Evolutionary conservation across 2,888 invertebrate genomes (phyloP).

Genomic region (Acrobasis suavella): DNA sequence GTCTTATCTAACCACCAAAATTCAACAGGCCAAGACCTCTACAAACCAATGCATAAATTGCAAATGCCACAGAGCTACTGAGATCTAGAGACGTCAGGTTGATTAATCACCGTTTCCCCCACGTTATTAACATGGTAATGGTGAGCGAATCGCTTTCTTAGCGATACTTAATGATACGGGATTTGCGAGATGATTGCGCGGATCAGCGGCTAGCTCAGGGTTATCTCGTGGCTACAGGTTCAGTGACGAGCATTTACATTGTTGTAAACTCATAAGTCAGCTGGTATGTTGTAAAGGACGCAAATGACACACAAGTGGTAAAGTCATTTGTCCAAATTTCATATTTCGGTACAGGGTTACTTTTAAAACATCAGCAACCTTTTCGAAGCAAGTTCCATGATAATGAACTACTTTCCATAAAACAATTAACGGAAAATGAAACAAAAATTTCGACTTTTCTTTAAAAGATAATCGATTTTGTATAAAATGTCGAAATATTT

Average conservation of each 20-base stretch:
- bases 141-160: conserved; percentile 79
- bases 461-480: too few relatives aligned
- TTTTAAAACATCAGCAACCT: too few relatives aligned
- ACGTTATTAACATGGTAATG: conserved; percentile 82
- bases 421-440: too few relatives aligned
- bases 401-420: too few relatives aligned
- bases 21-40: conserved; percentile 48
- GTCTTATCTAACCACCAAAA: conserved; percentile 37
- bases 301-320: background rate
- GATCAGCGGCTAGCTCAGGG: conserved; percentile 50
- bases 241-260: conserved; percentile 25
- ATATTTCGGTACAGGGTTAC: too few relatives aligned
- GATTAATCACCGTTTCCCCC: conserved; percentile 78
- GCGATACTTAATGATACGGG: conserved; percentile 80
- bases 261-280: background rate
- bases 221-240: conserved; percentile 63
- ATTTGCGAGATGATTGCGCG: conserved; percentile 75
- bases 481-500: too few relatives aligned
- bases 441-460: too few relatives aligned
- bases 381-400: too few relatives aligned
- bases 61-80: conserved; percentile 60
- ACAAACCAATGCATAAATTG: conserved; percentile 78
- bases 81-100: conserved; percentile 71
- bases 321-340: background rate
- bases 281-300: too few relatives aligned